These are phyloP conservation scores for Carposina sasakii DNA, from an alignment of 1,140 invertebrate genomes.

Conservation along the genomic window DNA sequence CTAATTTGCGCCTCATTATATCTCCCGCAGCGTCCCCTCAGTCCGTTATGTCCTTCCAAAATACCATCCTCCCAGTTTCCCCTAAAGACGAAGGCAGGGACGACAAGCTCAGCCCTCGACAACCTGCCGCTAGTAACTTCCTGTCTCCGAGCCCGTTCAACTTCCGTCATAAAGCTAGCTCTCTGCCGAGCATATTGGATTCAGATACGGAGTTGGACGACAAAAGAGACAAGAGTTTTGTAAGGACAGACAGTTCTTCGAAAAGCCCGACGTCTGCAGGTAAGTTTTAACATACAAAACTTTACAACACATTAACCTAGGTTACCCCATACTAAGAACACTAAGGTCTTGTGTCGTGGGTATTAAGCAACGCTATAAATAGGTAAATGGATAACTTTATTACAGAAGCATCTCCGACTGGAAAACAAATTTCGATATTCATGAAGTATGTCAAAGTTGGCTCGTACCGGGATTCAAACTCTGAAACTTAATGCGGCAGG, in stretches of 20 bases:
- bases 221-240: constrained; percentile 58
- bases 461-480: too few relatives aligned
- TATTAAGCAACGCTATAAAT: too few relatives aligned
- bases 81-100: constrained; percentile 35
- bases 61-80: constrained; percentile 47
- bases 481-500: too few relatives aligned
- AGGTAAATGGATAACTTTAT: too few relatives aligned
- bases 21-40: constrained; percentile 71
- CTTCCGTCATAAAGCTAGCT: constrained; percentile 80
- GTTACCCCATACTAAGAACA: too few relatives aligned
- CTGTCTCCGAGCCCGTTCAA: constrained; percentile 74
- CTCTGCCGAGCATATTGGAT: constrained; percentile 84
- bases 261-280: constrained; percentile 77
- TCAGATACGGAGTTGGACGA: constrained; percentile 80
- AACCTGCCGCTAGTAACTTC: constrained; percentile 65
- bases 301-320: too few relatives aligned
- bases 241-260: constrained; percentile 63
- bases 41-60: constrained; percentile 48
- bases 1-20: constrained; percentile 74
- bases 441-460: too few relatives aligned
- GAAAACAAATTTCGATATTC: too few relatives aligned
- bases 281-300: too few relatives aligned
- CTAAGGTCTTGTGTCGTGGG: too few relatives aligned
- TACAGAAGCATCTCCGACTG: too few relatives aligned
- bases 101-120: constrained; percentile 30